Evolutionary conservation across 2,797 vertebrate genomes (phyloP).

Genomic region (Poeciliopsis paucimaculata): DNA sequence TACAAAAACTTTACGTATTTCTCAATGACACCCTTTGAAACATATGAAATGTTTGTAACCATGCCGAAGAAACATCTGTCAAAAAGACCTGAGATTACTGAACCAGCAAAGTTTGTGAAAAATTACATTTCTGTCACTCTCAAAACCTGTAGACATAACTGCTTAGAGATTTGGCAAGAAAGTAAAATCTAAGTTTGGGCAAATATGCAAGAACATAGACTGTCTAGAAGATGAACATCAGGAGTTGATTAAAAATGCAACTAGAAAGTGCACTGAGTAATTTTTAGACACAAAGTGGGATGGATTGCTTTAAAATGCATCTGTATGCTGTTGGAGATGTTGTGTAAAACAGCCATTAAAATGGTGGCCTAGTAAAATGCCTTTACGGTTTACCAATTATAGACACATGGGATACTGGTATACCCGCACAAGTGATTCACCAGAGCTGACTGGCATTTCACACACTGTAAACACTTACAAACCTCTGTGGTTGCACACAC

Average conservation of each 20-base stretch:
- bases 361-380: constrained; percentile 63
- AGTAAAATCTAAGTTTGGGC: constrained; percentile 4
- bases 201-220: not conserved
- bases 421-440: constrained; percentile 69
- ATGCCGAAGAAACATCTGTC: not conserved
- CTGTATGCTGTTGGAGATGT: constrained; percentile 58
- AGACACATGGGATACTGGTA: constrained; percentile 61
- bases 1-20: not conserved
- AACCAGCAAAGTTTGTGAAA: not conserved
- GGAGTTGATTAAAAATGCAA: constrained; percentile 9
- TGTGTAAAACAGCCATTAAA: constrained; percentile 69
- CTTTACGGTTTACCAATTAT: constrained; percentile 68
- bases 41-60: not conserved
- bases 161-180: constrained; percentile 1
- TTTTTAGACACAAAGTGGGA: constrained; percentile 20
- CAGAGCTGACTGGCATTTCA: constrained; percentile 67
- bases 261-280: constrained; percentile 1
- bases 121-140: not conserved
- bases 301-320: constrained; percentile 45
- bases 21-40: not conserved
- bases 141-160: not conserved
- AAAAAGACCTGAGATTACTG: not conserved
- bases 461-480: constrained; percentile 71
- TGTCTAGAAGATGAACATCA: constrained; percentile 1
- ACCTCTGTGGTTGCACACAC: constrained; percentile 61